Evolutionary conservation across 2,113 vertebrate genomes (phyloP).

Genomic region (Cryptotis parvus): DNA sequence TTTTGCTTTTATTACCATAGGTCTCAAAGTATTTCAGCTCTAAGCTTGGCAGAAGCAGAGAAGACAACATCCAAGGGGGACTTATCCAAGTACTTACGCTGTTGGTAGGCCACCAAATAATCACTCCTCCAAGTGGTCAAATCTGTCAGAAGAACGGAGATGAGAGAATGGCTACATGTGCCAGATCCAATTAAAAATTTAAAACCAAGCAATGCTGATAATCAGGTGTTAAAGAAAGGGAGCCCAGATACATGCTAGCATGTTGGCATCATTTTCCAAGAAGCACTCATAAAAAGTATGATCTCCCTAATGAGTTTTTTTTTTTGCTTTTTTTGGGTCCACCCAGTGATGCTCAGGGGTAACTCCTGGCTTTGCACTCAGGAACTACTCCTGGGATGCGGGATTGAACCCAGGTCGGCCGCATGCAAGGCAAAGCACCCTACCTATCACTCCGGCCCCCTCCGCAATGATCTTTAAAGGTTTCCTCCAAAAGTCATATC

Average conservation of each 20-base stretch:
- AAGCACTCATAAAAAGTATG: not conserved
- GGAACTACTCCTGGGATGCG: no score
- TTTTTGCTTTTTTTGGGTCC: no score
- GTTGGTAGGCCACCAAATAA: conserved; percentile 22
- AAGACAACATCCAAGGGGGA: not conserved
- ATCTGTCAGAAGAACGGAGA: not conserved
- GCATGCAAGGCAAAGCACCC: no score
- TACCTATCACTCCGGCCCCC: no score
- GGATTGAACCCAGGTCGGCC: no score
- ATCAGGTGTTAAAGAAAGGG: not conserved
- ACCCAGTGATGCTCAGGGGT: no score
- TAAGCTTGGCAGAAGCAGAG: conserved; percentile 1
- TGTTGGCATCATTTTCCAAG: not conserved
- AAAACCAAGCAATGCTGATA: not conserved
- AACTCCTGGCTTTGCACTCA: no score
- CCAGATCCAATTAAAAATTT: not conserved
- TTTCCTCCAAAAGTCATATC: not conserved
- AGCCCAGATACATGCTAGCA: not conserved
- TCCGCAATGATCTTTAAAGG: no score
- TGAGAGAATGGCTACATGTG: not conserved
- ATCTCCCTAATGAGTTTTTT: not conserved
- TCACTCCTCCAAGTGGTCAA: not conserved
- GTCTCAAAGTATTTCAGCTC: conserved; percentile 60
- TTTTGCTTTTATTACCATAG: conserved; percentile 50
- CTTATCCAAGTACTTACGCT: not conserved